phyloP scores from a whole-genome alignment of 2,888 invertebrate genomes.

The Gordius sp. region DNA sequence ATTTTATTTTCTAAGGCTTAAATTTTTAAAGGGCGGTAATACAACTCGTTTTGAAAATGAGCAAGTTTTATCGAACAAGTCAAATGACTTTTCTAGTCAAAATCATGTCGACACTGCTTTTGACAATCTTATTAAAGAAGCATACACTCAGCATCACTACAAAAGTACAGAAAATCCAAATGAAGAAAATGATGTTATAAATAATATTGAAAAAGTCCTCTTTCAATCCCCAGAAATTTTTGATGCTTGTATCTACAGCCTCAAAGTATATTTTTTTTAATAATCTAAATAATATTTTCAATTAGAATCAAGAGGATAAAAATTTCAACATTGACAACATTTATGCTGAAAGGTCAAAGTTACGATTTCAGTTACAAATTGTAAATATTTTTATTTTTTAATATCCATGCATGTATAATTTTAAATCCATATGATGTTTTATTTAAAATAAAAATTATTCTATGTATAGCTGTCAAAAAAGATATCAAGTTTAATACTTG shows the following conservation, averaged over 20 bases:
- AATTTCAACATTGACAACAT: background rate
- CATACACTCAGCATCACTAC: background rate
- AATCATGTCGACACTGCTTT: too few species aligned
- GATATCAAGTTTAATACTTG: constrained; percentile 62
- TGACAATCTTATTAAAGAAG: background rate
- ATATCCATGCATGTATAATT: background rate
- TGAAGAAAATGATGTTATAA: background rate
- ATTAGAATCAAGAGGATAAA: background rate
- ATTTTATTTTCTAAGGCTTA: too few species aligned
- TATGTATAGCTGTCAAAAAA: constrained; percentile 41
- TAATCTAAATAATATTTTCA: background rate
- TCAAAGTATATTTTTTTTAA: background rate
- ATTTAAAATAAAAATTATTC: background rate
- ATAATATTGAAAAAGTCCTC: background rate
- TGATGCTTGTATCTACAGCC: background rate
- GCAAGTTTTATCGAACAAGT: too few species aligned
- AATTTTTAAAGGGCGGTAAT: too few species aligned
- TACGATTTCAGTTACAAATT: background rate
- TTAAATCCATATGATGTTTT: background rate
- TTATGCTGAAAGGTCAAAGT: background rate
- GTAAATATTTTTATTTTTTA: background rate
- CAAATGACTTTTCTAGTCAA: too few species aligned
- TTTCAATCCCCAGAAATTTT: background rate
- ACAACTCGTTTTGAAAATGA: too few species aligned
- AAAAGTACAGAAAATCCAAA: background rate